Conservation (phyloP, 2,888 invertebrate species). For the Pilophorus perplexus region DNA sequence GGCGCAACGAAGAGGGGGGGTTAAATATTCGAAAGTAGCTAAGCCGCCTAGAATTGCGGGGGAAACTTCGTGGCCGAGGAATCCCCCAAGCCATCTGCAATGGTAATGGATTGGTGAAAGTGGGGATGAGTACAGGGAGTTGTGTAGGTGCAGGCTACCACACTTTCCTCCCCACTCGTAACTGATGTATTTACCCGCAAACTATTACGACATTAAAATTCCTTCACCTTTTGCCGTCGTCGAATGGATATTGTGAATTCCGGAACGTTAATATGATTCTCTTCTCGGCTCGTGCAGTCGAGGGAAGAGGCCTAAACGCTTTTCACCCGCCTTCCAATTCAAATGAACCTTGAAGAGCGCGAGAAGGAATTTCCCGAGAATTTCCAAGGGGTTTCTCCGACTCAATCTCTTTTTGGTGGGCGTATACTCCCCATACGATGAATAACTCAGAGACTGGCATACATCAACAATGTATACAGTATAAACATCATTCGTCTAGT, state of each 20-base stretch:
- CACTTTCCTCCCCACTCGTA: not conserved
- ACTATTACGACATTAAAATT: slow-evolving; percentile 29
- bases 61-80: not conserved
- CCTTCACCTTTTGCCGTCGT: slow-evolving; percentile 25
- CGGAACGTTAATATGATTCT: slow-evolving; percentile 11
- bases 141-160: too few species aligned
- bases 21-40: slow-evolving; percentile 9
- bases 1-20: not conserved
- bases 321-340: not conserved
- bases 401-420: too few species aligned
- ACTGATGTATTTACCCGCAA: slow-evolving; percentile 24
- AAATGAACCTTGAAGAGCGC: too few species aligned
- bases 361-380: too few species aligned
- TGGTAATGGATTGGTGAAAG: slow-evolving; percentile 31
- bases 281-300: not conserved
- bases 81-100: slow-evolving; percentile 15
- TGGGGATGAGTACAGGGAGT: too few species aligned
- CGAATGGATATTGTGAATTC: slow-evolving; percentile 16
- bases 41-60: not conserved
- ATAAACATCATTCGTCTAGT: too few species aligned
- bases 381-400: too few species aligned
- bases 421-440: too few species aligned
- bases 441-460: too few species aligned
- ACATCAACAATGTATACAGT: too few species aligned
- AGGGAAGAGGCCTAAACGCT: too few species aligned